A percentile compares a stretch with the other conserved stretches of the same genome.
Evolutionary conservation across 2,888 invertebrate genomes (phyloP).

Genomic region (Aspidapion aeneum): DNA sequence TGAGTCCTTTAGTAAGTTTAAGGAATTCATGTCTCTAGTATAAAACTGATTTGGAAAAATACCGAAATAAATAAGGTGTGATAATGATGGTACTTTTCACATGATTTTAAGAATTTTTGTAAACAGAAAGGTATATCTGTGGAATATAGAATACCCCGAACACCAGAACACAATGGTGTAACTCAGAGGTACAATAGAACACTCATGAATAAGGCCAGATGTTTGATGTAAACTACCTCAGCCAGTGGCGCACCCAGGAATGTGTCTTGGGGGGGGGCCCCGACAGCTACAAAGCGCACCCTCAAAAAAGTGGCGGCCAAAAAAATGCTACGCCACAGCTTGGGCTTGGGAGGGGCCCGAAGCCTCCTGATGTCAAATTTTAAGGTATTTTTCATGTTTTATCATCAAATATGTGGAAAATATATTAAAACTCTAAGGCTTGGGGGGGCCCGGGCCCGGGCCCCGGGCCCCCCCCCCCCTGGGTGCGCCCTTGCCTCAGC

Average conservation of each 20-base stretch:
- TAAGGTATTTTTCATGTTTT: too few relatives aligned
- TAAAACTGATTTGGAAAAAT: slow-evolving; percentile 13
- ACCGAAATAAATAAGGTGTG: slow-evolving; percentile 15
- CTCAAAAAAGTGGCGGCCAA: slow-evolving; percentile 23
- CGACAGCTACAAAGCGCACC: too few relatives aligned
- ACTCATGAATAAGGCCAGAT: slow-evolving; percentile 25
- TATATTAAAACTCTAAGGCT: too few relatives aligned
- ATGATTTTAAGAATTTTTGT: slow-evolving; percentile 23
- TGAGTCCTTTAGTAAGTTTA: slow-evolving; percentile 20
- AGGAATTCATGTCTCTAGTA: slow-evolving; percentile 10
- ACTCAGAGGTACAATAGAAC: slow-evolving; percentile 22
- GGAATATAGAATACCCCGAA: slow-evolving; percentile 20
- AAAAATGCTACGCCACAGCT: slow-evolving; percentile 18
- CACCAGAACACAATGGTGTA: slow-evolving; percentile 24
- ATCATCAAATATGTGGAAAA: too few relatives aligned
- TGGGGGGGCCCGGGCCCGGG: too few relatives aligned
- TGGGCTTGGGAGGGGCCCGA: too few relatives aligned
- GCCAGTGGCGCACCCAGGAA: too few relatives aligned
- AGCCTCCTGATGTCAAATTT: too few relatives aligned
- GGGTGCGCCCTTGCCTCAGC: too few relatives aligned
- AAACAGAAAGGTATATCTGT: slow-evolving; percentile 20
- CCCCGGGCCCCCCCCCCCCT: too few relatives aligned
- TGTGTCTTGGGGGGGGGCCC: too few relatives aligned
- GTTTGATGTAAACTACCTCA: slow-evolving; percentile 21
- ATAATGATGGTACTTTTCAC: slow-evolving; percentile 23